Conservation (phyloP, 1,140 invertebrate genomes). For the Melanaphis sacchari region DNA sequence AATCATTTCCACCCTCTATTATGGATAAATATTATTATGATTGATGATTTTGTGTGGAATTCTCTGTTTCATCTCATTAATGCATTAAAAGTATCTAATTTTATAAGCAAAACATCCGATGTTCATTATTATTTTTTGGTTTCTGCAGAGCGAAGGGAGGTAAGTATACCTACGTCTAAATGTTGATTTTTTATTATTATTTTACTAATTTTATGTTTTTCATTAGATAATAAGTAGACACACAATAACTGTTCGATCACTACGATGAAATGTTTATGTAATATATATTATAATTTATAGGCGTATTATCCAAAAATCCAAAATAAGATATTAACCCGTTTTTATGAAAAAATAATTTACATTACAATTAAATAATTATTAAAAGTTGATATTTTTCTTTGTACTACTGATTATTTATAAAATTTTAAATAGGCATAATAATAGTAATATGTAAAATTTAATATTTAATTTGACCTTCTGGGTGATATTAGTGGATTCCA, state of each 20-base stretch:
- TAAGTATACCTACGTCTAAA: neutral
- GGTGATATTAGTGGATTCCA: neutral
- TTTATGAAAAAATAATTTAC: neutral
- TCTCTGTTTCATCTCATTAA: slow-evolving; percentile 27
- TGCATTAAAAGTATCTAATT: slow-evolving; percentile 37
- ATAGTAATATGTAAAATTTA: neutral
- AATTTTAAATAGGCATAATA: neutral
- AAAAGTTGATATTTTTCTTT: neutral
- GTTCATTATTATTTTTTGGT: neutral
- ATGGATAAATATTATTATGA: slow-evolving; percentile 57
- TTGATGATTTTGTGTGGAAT: slow-evolving; percentile 46
- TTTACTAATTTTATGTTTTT: neutral
- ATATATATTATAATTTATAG: neutral
- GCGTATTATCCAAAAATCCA: neutral
- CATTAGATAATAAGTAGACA: neutral
- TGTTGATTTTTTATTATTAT: neutral
- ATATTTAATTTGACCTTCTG: neutral
- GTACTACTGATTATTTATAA: neutral
- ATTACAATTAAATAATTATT: neutral
- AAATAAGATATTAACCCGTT: too few species aligned
- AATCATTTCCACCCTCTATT: slow-evolving; percentile 57
- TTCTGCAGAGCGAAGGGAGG: neutral
- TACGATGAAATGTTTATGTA: neutral
- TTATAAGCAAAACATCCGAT: neutral
- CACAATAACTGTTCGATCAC: neutral